A percentile compares a stretch with the other conserved stretches of the same genome.
These are phyloP conservation scores for Polydrusus cervinus DNA, from an alignment of 2,888 invertebrate genomes.

Conservation along the genomic window DNA sequence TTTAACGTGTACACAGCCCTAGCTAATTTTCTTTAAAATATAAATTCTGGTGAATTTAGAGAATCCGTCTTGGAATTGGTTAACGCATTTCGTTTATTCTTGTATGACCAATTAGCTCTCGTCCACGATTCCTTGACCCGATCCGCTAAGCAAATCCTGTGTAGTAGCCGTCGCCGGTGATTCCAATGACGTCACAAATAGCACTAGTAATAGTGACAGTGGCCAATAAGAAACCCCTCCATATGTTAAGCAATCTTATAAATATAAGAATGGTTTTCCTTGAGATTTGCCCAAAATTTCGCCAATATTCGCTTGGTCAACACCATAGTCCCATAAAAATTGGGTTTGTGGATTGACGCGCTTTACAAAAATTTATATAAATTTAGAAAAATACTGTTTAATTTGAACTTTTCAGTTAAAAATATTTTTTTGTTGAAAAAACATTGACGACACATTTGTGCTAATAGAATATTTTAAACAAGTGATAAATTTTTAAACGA, in stretches of 20 bases:
- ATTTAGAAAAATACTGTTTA: background rate
- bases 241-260: slow-evolving; percentile 20
- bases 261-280: slow-evolving; percentile 40
- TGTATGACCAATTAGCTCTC: background rate
- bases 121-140: slow-evolving; percentile 21
- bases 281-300: slow-evolving; percentile 21
- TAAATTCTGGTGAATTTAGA: no score
- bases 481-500: background rate
- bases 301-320: slow-evolving; percentile 37
- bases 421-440: no score
- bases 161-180: background rate
- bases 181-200: slow-evolving; percentile 16
- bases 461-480: no score
- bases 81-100: no score
- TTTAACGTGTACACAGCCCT: no score
- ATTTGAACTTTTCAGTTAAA: no score
- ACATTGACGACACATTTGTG: no score
- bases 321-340: slow-evolving; percentile 46
- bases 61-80: no score
- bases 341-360: slow-evolving; percentile 49
- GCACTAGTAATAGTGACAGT: slow-evolving; percentile 22
- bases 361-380: background rate
- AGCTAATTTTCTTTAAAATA: no score
- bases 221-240: slow-evolving; percentile 37
- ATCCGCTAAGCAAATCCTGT: slow-evolving; percentile 10